Evolutionary conservation across 2,797 vertebrate species (phyloP).

Genomic region (Menidia menidia): DNA sequence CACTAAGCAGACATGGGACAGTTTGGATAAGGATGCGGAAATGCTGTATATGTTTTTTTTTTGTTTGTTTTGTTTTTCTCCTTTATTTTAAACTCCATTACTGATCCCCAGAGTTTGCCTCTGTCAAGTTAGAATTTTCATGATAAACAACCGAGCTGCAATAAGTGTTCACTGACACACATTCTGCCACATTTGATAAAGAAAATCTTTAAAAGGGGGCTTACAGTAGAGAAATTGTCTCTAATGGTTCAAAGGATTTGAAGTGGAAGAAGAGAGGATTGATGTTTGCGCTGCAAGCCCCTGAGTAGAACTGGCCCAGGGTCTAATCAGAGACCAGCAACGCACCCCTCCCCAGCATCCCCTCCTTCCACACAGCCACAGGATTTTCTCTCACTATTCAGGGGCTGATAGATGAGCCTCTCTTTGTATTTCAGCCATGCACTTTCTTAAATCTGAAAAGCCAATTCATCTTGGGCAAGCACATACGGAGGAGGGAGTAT

Average conservation of each 20-base stretch:
- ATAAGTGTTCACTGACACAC: constrained; percentile 65
- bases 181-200: constrained; percentile 58
- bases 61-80: not conserved
- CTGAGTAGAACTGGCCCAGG: constrained; percentile 73
- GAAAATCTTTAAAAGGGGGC: constrained; percentile 67
- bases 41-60: constrained; percentile 32
- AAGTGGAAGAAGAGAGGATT: constrained; percentile 77
- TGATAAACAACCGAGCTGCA: constrained; percentile 57
- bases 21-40: constrained; percentile 61
- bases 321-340: constrained; percentile 83
- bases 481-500: constrained; percentile 62
- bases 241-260: constrained; percentile 79
- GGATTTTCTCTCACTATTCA: constrained; percentile 83
- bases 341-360: constrained; percentile 21
- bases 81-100: constrained; percentile 44
- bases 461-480: constrained; percentile 83
- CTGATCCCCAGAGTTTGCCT: constrained; percentile 34
- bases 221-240: constrained; percentile 77
- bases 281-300: constrained; percentile 75
- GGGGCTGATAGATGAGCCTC: constrained; percentile 82
- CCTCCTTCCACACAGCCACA: constrained; percentile 61
- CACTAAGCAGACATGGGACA: constrained; percentile 43
- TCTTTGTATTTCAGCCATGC: constrained; percentile 83
- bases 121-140: constrained; percentile 57
- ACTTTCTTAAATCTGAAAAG: constrained; percentile 86